Evolutionary conservation across 2,113 vertebrate genomes (phyloP).

Genomic region (Leptodactylus fuscus): DNA sequence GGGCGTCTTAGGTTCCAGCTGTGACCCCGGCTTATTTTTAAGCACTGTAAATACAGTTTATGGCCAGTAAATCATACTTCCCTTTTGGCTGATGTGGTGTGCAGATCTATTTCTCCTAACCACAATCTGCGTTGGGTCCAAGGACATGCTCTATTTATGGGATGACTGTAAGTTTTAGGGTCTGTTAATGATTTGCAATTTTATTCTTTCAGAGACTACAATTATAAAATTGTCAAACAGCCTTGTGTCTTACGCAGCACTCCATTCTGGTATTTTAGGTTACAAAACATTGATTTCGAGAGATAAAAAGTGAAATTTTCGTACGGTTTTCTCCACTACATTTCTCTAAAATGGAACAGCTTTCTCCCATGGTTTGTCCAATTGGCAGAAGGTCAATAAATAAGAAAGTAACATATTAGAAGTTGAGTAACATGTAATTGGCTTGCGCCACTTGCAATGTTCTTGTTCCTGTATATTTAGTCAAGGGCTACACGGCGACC

Average conservation of each 20-base stretch:
- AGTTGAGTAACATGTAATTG: too few relatives aligned
- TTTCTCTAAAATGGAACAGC: background rate
- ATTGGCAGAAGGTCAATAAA: too few relatives aligned
- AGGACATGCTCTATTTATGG: background rate
- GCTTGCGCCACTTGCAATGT: too few relatives aligned
- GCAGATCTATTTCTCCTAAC: background rate
- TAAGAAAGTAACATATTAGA: too few relatives aligned
- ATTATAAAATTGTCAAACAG: constrained; percentile 5
- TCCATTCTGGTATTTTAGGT: background rate
- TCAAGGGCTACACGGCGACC: too few relatives aligned
- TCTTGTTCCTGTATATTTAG: too few relatives aligned
- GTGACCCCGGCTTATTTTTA: background rate
- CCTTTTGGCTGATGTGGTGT: background rate
- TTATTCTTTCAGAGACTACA: background rate
- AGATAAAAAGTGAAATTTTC: background rate
- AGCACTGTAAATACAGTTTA: constrained; percentile 10
- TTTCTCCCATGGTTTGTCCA: background rate
- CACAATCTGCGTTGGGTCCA: background rate
- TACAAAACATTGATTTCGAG: background rate
- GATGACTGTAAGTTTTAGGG: background rate
- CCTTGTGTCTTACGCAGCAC: background rate
- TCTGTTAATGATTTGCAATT: constrained; percentile 17
- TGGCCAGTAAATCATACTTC: constrained; percentile 1
- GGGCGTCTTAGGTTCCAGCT: constrained; percentile 6
- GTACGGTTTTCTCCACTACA: background rate